Conservation (phyloP, 2,113 vertebrate genomes). For the Collichthys lucidus region DNA sequence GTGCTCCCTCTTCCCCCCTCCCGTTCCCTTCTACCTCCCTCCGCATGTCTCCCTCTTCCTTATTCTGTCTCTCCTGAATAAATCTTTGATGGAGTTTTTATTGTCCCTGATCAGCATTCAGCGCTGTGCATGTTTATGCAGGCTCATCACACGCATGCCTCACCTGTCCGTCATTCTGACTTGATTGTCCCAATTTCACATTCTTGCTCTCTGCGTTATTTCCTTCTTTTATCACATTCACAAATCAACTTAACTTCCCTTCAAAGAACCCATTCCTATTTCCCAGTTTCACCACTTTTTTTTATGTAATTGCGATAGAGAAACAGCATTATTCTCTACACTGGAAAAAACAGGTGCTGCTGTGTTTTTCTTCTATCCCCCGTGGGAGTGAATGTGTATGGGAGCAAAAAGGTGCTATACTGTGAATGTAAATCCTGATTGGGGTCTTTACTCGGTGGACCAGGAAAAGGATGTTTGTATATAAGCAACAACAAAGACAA, state of each 20-base stretch:
- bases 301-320: slow-evolving; percentile 21
- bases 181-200: slow-evolving; percentile 55
- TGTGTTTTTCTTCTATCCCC: slow-evolving; percentile 23
- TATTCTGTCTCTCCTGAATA: slow-evolving; percentile 66
- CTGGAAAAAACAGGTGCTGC: slow-evolving; percentile 2
- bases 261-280: slow-evolving; percentile 35
- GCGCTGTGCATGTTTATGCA: slow-evolving; percentile 68
- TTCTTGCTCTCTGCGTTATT: slow-evolving; percentile 21
- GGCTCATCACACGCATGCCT: slow-evolving; percentile 53
- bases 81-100: slow-evolving; percentile 81
- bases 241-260: slow-evolving; percentile 43
- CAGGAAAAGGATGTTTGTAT: slow-evolving; percentile 50
- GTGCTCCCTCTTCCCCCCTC: slow-evolving; percentile 36
- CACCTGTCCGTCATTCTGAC: slow-evolving; percentile 55
- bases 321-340: slow-evolving; percentile 1
- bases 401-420: slow-evolving; percentile 49
- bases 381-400: slow-evolving; percentile 15
- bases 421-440: slow-evolving; percentile 75
- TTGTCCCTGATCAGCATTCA: slow-evolving; percentile 79
- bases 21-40: slow-evolving; percentile 11
- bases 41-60: slow-evolving; percentile 43
- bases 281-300: neutral
- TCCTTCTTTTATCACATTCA: slow-evolving; percentile 35
- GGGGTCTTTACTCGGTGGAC: slow-evolving; percentile 65
- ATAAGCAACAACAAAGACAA: slow-evolving; percentile 64